phyloP scores from a whole-genome alignment of 2,888 invertebrate species.

The Macrophya annulata region DNA sequence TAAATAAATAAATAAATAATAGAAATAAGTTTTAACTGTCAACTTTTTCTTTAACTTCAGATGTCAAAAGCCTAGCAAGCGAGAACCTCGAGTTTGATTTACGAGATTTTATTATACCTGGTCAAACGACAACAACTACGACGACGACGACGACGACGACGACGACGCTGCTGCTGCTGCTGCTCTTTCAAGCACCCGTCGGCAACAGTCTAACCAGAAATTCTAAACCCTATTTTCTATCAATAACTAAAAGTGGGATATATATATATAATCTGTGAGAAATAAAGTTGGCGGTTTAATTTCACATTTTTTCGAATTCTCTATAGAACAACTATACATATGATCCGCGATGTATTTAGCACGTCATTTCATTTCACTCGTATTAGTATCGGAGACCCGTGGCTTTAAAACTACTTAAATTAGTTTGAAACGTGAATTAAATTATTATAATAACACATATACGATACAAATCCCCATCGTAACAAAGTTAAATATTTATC shows the following conservation, averaged over 20 bases:
- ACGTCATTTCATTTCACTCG: not conserved
- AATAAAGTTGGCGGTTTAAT: not conserved
- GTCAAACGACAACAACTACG: not conserved
- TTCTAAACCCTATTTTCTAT: conserved; percentile 21
- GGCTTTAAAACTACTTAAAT: not conserved
- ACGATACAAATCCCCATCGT: not conserved
- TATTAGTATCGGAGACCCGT: not conserved
- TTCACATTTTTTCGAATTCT: not conserved
- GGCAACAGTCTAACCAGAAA: conserved; percentile 18
- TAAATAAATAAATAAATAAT: not conserved
- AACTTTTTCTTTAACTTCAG: not conserved
- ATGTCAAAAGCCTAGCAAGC: not conserved
- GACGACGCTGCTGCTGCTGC: too few relatives aligned
- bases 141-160: too few relatives aligned
- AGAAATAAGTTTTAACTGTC: not conserved
- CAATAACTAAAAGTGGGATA: not conserved
- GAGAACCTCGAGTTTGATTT: conserved; percentile 5
- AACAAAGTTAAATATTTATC: not conserved
- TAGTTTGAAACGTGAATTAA: not conserved
- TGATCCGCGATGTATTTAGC: not conserved
- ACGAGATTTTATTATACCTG: conserved; percentile 26
- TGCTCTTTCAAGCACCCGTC: not conserved
- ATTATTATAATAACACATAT: not conserved
- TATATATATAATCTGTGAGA: not conserved
- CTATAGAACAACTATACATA: not conserved